Percentiles rank a stretch among this genome's conserved stretches.
These are phyloP conservation scores for Macrotrachela quadricornifera DNA, from an alignment of 1,140 invertebrate genomes.

Conservation along the genomic window DNA sequence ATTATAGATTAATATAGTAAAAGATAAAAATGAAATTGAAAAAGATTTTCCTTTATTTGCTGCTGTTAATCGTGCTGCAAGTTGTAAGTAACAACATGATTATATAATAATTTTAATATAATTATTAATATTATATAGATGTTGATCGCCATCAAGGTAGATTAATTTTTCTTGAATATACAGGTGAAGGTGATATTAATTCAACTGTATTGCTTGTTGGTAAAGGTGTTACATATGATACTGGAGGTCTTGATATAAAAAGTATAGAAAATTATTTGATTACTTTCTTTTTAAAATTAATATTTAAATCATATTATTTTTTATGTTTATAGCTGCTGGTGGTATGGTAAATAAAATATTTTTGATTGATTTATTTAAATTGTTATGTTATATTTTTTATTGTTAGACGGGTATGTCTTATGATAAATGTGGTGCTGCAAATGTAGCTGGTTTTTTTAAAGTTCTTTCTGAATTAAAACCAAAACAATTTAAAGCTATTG, in stretches of 20 bases:
- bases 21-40: constrained; percentile 40
- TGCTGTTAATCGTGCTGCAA: constrained; percentile 68
- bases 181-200: constrained; percentile 36
- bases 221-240: constrained; percentile 74
- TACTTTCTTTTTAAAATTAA: too few relatives aligned
- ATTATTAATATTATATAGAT: too few relatives aligned
- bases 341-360: constrained; percentile 70
- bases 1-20: constrained; percentile 37
- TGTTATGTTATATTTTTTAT: not conserved
- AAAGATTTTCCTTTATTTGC: constrained; percentile 68
- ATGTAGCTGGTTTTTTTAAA: constrained; percentile 76
- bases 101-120: too few relatives aligned
- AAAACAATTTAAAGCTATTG: constrained; percentile 59
- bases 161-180: constrained; percentile 2
- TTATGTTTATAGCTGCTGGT: constrained; percentile 37
- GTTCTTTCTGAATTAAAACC: constrained; percentile 51
- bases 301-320: too few relatives aligned
- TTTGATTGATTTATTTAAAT: constrained; percentile 16
- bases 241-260: constrained; percentile 54
- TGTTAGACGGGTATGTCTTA: constrained; percentile 19
- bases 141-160: constrained; percentile 1
- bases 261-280: too few relatives aligned
- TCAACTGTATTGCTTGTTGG: constrained; percentile 71
- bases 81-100: constrained; percentile 26
- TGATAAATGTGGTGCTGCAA: constrained; percentile 88